These are phyloP conservation scores for Psammodynastes pulverulentus DNA, from an alignment of 2,113 vertebrate species.

Conservation along the genomic window DNA sequence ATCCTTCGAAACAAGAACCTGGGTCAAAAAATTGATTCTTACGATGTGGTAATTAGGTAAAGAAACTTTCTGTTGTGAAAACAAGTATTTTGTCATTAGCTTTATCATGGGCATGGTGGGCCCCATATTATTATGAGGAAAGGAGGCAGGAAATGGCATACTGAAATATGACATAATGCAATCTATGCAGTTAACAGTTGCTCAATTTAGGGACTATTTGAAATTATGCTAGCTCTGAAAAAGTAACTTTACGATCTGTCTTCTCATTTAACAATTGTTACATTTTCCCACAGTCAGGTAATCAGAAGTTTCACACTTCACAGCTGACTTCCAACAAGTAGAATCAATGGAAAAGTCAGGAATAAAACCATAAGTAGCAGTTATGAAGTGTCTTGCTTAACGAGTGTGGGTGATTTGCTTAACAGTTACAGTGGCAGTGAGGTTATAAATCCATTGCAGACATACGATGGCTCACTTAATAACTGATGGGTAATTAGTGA, in stretches of 20 bases:
- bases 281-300: background rate
- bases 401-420: background rate
- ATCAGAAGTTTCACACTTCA: background rate
- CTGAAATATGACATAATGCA: background rate
- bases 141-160: background rate
- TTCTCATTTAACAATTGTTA: background rate
- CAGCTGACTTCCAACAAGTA: background rate
- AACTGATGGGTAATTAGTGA: background rate
- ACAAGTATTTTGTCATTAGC: background rate
- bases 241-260: background rate
- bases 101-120: background rate
- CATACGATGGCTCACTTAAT: background rate
- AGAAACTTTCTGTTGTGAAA: background rate
- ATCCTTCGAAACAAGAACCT: conserved; percentile 77
- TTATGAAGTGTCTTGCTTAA: background rate
- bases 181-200: background rate
- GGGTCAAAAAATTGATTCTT: conserved; percentile 76
- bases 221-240: background rate
- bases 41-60: conserved; percentile 81
- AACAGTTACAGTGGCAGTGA: background rate
- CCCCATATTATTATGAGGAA: background rate
- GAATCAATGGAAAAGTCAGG: background rate
- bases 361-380: background rate
- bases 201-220: background rate
- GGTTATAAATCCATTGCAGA: background rate